These are phyloP conservation scores for Meles meles DNA, from an alignment of 2,113 vertebrate genomes.

Conservation along the genomic window DNA sequence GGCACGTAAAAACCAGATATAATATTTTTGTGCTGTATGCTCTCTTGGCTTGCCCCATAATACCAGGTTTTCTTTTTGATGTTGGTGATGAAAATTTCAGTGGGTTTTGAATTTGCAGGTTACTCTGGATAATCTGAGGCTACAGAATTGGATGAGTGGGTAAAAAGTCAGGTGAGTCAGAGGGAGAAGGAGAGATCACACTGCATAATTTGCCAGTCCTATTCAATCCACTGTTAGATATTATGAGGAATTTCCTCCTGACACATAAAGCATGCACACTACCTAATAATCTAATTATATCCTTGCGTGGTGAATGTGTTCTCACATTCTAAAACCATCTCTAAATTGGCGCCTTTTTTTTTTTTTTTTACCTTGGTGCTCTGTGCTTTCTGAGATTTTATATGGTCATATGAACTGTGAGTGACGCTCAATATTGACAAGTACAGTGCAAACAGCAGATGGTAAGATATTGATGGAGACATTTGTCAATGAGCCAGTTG, in stretches of 20 bases:
- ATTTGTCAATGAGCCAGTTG: conserved; percentile 67
- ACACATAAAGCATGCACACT: background rate
- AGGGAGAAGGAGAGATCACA: background rate
- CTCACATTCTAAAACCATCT: conserved; percentile 3
- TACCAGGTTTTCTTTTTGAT: background rate
- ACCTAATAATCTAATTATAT: background rate
- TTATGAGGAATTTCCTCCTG: background rate
- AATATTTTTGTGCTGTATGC: background rate
- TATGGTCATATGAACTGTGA: conserved; percentile 38
- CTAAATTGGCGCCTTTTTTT: background rate
- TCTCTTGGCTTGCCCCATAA: background rate
- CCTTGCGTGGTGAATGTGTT: background rate
- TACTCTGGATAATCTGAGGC: background rate
- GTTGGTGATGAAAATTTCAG: background rate
- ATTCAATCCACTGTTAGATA: background rate
- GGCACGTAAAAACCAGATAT: background rate
- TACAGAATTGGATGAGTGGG: background rate
- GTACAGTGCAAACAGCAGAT: conserved; percentile 59
- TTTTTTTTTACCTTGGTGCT: background rate
- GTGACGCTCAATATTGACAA: conserved; percentile 69
- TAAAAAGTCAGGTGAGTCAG: background rate
- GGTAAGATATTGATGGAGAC: conserved; percentile 61
- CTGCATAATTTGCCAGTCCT: background rate
- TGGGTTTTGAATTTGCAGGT: background rate
- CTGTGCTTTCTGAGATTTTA: conserved; percentile 29